These are phyloP conservation scores for Cloeon dipterum DNA, from an alignment of 2,888 invertebrate genomes.

Conservation along the genomic window DNA sequence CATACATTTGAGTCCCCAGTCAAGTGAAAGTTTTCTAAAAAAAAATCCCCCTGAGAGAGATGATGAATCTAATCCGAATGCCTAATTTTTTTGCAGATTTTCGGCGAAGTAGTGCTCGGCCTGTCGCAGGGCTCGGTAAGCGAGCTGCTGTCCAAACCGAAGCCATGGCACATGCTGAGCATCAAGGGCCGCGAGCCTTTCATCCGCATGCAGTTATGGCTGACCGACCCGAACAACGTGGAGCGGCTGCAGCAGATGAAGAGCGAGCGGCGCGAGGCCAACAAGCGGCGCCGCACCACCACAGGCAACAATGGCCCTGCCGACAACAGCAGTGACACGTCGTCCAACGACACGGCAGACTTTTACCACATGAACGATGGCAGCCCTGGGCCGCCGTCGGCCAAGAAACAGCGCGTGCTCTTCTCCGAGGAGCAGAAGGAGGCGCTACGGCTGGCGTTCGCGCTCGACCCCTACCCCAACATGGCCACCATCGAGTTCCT, in stretches of 20 bases:
- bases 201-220: conserved; percentile 91
- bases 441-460: conserved; percentile 79
- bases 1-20: too few relatives aligned
- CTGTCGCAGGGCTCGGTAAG: conserved; percentile 93
- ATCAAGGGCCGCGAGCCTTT: conserved; percentile 94
- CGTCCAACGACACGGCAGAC: conserved; percentile 70
- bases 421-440: conserved; percentile 99
- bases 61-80: too few relatives aligned
- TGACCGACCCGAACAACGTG: conserved; percentile 85
- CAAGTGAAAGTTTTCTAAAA: too few relatives aligned
- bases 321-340: conserved; percentile 71
- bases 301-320: conserved; percentile 24
- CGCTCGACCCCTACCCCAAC: conserved; percentile 91
- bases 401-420: conserved; percentile 82
- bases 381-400: conserved; percentile 64
- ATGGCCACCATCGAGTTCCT: conserved; percentile 90
- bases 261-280: conserved; percentile 75
- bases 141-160: conserved; percentile 90
- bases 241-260: conserved; percentile 79
- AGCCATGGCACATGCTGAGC: conserved; percentile 97
- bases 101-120: conserved; percentile 92
- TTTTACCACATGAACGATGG: conserved; percentile 70
- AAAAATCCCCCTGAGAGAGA: too few relatives aligned
- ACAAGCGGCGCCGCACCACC: conserved; percentile 50
- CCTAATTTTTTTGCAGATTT: conserved; percentile 40